Evolutionary conservation across 2,113 vertebrate genomes (phyloP).

Genomic region (Dissostichus mawsoni): DNA sequence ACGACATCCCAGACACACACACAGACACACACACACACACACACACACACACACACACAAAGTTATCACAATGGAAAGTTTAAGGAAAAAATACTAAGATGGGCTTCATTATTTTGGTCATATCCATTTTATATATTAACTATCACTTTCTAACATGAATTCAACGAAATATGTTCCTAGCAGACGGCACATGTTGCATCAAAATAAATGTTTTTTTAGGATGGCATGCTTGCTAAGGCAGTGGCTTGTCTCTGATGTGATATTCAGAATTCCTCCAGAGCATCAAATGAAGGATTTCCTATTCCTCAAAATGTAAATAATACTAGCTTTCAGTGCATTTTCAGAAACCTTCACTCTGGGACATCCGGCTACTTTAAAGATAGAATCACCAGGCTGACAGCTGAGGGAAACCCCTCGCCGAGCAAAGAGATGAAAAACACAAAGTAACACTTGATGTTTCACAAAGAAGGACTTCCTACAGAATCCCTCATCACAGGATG

Average conservation of each 20-base stretch:
- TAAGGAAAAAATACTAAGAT: too few species aligned
- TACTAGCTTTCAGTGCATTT: background rate
- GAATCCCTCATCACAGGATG: constrained; percentile 16
- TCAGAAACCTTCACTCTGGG: constrained; percentile 1
- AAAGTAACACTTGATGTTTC: constrained; percentile 1
- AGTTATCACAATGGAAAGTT: too few species aligned
- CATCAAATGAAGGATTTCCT: background rate
- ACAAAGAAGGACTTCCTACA: background rate
- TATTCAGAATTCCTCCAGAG: background rate
- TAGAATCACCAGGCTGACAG: constrained; percentile 29
- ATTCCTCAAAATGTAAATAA: background rate
- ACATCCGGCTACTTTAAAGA: constrained; percentile 7
- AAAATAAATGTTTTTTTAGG: background rate
- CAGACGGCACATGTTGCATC: background rate
- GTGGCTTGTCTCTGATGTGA: background rate
- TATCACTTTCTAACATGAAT: background rate
- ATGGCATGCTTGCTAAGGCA: background rate
- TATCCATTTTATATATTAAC: background rate
- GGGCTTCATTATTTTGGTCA: background rate
- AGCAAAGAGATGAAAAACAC: background rate
- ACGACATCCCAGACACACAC: too few species aligned
- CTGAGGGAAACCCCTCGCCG: constrained; percentile 11
- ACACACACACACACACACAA: too few species aligned
- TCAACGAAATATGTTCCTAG: background rate
- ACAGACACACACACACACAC: too few species aligned